Base-by-base conservation (phyloP, 2,113 vertebrate species). In the Cricetomys ansorgei region DNA sequence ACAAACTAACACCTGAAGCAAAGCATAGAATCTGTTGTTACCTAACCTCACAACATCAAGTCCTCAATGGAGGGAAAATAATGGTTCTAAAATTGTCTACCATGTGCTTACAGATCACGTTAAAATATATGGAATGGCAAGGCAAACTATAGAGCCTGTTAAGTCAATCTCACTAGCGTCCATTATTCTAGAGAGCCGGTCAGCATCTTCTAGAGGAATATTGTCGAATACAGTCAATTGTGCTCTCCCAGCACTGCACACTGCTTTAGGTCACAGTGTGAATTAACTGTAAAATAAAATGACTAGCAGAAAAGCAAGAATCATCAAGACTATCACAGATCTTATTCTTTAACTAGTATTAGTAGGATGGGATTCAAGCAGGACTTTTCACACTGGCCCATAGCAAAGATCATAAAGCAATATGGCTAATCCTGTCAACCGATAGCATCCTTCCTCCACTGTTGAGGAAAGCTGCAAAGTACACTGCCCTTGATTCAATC, bases 261-360 rank as follows among this genome's bases (percentile, higher is more conserved):
- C 95, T 91, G 95, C 97, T 97, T 95, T 96, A 92, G 91, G 92
- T 96, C 90, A 96, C 91, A 97, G 48, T 95, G 92, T 93, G 94
- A 92, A 97, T 97, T 97, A 96, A 97, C 94, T 97, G 80, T 91
- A 94, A 97, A 97, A 96, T 70, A 84, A 97, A 97, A 97, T 79
- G 89, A 64, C 93, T 81, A 96, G 70, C 64, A 89, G 73, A 96
- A 95, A 97, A 84, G 95, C 92, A 93, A 97, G 90, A 97, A 94
- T 96, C 94, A 96, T 95, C 90, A 97, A 97, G 90, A 95, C 69
- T 79, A 97, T 96, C 94, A 94, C 92, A 95, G 84, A 94, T 90
- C 79, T 96, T 90, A 93, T 72, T 88, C 48, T 85, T 73, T 81
- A 92, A 92, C 37, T 95, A 92, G 0, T 95, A 96, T 89, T 88